Percentiles rank a stretch among this genome's conserved stretches.
These are phyloP conservation scores for Odontesthes bonariensis DNA, from an alignment of 2,113 vertebrate genomes.

Conservation along the genomic window DNA sequence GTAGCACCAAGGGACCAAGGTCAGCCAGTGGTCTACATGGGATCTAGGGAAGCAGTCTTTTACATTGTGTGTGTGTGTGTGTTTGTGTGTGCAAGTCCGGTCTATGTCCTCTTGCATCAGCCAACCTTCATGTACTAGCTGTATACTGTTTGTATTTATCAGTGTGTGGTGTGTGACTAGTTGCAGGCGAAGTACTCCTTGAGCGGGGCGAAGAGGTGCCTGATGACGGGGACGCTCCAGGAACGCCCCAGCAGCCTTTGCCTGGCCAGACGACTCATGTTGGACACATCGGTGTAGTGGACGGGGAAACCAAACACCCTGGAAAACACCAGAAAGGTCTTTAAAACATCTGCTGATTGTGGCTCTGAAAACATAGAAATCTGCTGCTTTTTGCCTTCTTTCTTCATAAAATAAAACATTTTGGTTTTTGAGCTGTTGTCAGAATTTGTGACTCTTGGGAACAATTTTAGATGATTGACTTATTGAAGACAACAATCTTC, in stretches of 20 bases:
- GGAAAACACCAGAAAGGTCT: slow-evolving; percentile 37
- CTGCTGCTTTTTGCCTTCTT: background rate
- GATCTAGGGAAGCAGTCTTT: slow-evolving; percentile 69
- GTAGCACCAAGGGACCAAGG: slow-evolving; percentile 77
- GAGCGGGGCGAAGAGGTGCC: slow-evolving; percentile 98
- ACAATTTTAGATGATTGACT: too few species aligned
- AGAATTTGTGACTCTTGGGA: too few species aligned
- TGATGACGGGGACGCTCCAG: slow-evolving; percentile 98
- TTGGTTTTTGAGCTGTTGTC: too few species aligned
- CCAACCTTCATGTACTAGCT: slow-evolving; percentile 72
- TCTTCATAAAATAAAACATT: too few species aligned
- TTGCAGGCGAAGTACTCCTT: slow-evolving; percentile 99
- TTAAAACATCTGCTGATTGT: too few species aligned
- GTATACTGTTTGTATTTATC: slow-evolving; percentile 45
- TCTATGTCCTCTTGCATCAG: slow-evolving; percentile 52
- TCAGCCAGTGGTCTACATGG: slow-evolving; percentile 69
- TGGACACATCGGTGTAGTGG: slow-evolving; percentile 99
- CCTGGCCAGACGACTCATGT: slow-evolving; percentile 98
- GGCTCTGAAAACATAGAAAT: too few species aligned
- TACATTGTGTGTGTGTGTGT: slow-evolving; percentile 54
- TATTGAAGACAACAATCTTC: too few species aligned
- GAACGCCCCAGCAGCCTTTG: slow-evolving; percentile 97
- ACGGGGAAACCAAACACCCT: slow-evolving; percentile 98
- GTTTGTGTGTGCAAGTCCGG: slow-evolving; percentile 40
- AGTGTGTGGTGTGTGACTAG: slow-evolving; percentile 79